Percentiles rank a stretch among this genome's conserved stretches.
Conservation (phyloP, 2,113 vertebrate genomes). For the Otis tarda region DNA sequence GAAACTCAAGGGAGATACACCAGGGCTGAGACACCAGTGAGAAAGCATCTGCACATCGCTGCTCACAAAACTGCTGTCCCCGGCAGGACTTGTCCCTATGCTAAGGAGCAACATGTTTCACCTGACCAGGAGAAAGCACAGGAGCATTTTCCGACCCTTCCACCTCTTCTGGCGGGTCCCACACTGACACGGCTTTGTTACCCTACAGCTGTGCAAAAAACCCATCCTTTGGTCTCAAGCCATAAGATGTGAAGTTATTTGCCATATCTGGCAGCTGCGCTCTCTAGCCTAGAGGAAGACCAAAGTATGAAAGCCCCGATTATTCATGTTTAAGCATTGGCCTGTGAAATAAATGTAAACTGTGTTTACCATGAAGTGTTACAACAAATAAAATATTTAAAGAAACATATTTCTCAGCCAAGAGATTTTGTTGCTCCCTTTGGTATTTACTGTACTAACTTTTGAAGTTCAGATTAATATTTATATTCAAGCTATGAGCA, state of each 20-base stretch:
- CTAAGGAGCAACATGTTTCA: not conserved
- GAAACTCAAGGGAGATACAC: not conserved
- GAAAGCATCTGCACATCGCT: not conserved
- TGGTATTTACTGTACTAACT: not conserved
- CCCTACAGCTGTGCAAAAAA: not conserved
- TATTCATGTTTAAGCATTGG: not conserved
- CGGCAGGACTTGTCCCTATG: not conserved
- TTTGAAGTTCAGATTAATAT: not conserved
- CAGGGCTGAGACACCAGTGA: not conserved
- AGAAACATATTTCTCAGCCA: not conserved
- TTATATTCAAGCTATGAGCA: not conserved
- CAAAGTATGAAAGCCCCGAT: not conserved
- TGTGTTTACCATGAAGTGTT: not conserved
- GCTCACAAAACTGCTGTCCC: not conserved
- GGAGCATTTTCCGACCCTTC: not conserved
- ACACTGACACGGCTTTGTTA: accelerated
- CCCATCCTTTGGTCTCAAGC: not conserved
- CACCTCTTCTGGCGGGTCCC: not conserved
- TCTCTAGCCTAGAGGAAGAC: not conserved
- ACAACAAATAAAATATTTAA: conserved; percentile 10
- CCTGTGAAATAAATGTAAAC: not conserved
- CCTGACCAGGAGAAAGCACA: not conserved
- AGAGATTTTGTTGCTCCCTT: not conserved
- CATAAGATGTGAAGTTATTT: not conserved
- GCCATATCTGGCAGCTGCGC: not conserved